phyloP scores from a whole-genome alignment of 2,888 invertebrate genomes.

The Neria commutata region DNA sequence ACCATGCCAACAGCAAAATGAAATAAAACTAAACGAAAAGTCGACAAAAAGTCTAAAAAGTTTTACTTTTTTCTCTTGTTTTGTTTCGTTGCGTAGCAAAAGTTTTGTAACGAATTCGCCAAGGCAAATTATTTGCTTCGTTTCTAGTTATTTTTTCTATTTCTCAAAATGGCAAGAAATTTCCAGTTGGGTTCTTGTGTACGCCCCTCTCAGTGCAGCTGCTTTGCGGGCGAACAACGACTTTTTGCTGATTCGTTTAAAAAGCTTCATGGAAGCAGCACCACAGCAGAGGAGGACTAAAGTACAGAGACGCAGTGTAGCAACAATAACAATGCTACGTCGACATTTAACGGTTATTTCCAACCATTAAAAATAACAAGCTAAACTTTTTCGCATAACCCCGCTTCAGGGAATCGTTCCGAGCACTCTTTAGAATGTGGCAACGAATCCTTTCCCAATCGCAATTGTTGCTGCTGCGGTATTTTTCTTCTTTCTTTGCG shows the following conservation, averaged over 20 bases:
- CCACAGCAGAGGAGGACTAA: not conserved
- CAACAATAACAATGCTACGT: conserved; percentile 27
- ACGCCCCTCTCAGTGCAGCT: not conserved
- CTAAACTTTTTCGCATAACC: conserved; percentile 59
- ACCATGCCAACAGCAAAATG: conserved; percentile 20
- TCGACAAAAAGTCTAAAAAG: conserved; percentile 55
- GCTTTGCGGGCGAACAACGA: not conserved
- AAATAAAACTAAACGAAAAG: conserved; percentile 45
- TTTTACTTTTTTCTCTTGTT: conserved; percentile 32
- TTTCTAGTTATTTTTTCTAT: conserved; percentile 6
- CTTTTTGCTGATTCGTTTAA: conserved; percentile 32
- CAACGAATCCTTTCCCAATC: conserved; percentile 49
- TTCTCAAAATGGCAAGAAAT: conserved; percentile 47
- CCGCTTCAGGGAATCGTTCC: conserved; percentile 54
- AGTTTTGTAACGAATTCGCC: no score
- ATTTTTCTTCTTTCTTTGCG: conserved; percentile 44
- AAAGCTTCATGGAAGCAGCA: conserved; percentile 23
- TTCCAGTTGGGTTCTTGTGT: conserved; percentile 43
- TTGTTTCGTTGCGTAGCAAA: not conserved
- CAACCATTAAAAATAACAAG: conserved; percentile 61
- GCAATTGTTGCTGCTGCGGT: conserved; percentile 55
- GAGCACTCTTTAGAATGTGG: conserved; percentile 35
- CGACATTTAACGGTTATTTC: conserved; percentile 61
- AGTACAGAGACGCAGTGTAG: not conserved
- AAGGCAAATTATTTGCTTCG: no score